Evolutionary conservation across 1,140 invertebrate species (phyloP).

Genomic region (Drosophila mayri): DNA sequence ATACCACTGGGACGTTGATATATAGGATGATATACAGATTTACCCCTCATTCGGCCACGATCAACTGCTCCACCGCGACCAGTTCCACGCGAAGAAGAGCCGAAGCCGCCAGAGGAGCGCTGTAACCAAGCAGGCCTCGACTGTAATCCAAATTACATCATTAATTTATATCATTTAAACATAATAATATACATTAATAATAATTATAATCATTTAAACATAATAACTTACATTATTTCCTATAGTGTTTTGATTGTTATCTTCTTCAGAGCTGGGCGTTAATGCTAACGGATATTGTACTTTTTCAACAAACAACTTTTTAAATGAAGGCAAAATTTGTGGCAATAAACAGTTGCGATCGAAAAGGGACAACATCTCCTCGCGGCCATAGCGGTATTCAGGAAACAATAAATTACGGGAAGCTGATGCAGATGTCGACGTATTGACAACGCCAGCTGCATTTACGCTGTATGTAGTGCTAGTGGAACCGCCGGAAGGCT

Average conservation of each 20-base stretch:
- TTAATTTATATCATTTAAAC: not conserved
- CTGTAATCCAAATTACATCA: slow-evolving; percentile 25
- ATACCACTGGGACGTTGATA: slow-evolving; percentile 76
- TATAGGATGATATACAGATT: slow-evolving; percentile 84
- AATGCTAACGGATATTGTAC: slow-evolving; percentile 91
- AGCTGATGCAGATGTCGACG: slow-evolving; percentile 20
- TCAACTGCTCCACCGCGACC: slow-evolving; percentile 87
- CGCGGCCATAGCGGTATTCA: slow-evolving; percentile 90
- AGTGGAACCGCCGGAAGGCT: slow-evolving; percentile 60
- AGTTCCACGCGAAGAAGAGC: slow-evolving; percentile 79
- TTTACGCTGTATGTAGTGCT: slow-evolving; percentile 43
- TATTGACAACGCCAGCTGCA: slow-evolving; percentile 40
- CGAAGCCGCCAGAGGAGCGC: slow-evolving; percentile 85
- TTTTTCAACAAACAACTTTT: slow-evolving; percentile 90
- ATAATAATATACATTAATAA: no score
- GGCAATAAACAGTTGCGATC: slow-evolving; percentile 89
- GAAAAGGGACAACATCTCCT: slow-evolving; percentile 95
- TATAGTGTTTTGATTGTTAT: slow-evolving; percentile 81
- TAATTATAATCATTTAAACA: no score
- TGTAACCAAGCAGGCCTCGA: slow-evolving; percentile 86
- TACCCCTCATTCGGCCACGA: slow-evolving; percentile 87
- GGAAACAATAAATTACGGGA: slow-evolving; percentile 72
- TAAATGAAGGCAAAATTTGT: slow-evolving; percentile 88
- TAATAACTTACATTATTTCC: slow-evolving; percentile 54
- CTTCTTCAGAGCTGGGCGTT: slow-evolving; percentile 92